phyloP scores from a whole-genome alignment of 2,888 invertebrate species.

The Meloe dianella region DNA sequence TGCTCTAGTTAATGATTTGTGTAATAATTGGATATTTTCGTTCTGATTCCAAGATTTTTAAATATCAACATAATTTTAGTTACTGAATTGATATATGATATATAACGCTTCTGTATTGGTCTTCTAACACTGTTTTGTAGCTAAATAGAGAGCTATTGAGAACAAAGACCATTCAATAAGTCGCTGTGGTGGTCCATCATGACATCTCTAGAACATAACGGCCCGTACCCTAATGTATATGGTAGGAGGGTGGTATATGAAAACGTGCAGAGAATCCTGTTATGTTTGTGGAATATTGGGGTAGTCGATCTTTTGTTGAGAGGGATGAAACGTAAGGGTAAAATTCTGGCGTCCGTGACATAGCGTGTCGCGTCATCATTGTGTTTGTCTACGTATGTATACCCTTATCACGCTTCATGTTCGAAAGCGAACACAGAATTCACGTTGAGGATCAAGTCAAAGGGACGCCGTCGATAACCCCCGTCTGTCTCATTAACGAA shows the following conservation, averaged over 20 bases:
- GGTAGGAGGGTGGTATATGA: not conserved
- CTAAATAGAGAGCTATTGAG: not conserved
- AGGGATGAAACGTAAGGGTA: not conserved
- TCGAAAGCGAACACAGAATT: not conserved
- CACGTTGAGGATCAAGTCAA: not conserved
- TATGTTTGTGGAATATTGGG: conserved; percentile 4
- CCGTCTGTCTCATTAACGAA: not conserved
- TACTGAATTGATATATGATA: not conserved
- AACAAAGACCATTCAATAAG: conserved; percentile 1
- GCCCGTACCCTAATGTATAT: not conserved
- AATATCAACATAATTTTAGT: not conserved
- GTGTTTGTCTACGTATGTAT: not conserved
- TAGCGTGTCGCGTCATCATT: conserved; percentile 7
- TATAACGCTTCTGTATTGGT: not conserved
- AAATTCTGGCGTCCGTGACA: conserved; percentile 9
- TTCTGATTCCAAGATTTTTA: not conserved
- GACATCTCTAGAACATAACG: conserved; percentile 5
- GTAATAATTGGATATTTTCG: not conserved
- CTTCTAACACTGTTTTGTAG: not conserved
- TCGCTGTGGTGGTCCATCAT: not conserved
- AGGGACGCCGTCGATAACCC: not conserved
- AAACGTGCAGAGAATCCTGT: conserved; percentile 6
- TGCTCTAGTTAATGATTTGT: not conserved
- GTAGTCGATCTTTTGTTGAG: not conserved
- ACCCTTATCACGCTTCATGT: not conserved